These are phyloP conservation scores for Heliopora coerulea DNA, from an alignment of 92 coral and sea anemone species.

Conservation along the genomic window DNA sequence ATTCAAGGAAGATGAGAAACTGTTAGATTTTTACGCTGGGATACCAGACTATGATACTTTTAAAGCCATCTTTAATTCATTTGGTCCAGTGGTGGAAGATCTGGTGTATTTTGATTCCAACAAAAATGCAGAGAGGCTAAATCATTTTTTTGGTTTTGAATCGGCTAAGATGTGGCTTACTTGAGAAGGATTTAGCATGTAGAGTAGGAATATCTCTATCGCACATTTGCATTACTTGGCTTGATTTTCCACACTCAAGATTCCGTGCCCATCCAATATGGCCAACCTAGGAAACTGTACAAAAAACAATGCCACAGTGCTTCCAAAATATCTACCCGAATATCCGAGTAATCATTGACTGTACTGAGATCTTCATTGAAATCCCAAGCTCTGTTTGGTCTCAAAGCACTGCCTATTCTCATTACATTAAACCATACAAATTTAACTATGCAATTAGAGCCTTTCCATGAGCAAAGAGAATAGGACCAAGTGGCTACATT, in stretches of 20 bases:
- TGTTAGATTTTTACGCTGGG: no score
- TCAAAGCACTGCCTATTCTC: constrained; percentile 47
- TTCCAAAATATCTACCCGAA: constrained; percentile 46
- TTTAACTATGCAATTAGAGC: no score
- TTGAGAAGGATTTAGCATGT: constrained; percentile 34
- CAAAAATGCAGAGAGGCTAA: no score
- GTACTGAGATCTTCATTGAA: constrained; percentile 54
- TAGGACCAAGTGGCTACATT: no score
- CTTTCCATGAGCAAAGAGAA: no score
- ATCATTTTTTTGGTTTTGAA: constrained; percentile 27
- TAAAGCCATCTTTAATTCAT: no score
- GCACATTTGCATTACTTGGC: constrained; percentile 45
- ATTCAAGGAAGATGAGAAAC: no score
- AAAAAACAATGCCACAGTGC: constrained; percentile 39
- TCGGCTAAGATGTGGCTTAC: constrained; percentile 31
- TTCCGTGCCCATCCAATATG: constrained; percentile 54
- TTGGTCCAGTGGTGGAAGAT: no score
- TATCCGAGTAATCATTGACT: constrained; percentile 55
- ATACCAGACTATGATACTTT: no score
- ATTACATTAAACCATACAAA: no score
- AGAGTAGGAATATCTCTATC: constrained; percentile 25
- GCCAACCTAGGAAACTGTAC: constrained; percentile 50
- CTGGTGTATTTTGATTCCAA: no score
- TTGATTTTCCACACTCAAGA: constrained; percentile 40
- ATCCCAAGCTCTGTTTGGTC: constrained; percentile 46